Evolutionary conservation across 2,888 invertebrate genomes (phyloP), one percentile per base, ranked within the genome.

Genomic region (Lypha dubia): DNA sequence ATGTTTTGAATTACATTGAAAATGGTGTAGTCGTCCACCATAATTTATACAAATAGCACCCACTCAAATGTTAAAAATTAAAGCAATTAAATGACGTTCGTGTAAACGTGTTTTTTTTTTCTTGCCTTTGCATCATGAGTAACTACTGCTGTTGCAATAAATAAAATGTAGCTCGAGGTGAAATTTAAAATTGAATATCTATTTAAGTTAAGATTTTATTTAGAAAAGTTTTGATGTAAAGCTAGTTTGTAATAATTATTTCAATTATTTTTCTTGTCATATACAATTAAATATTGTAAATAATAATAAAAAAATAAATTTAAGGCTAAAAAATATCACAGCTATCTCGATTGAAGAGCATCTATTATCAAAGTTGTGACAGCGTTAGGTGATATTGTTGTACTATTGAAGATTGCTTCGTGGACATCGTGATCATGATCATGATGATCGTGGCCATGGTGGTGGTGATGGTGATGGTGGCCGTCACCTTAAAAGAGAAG

Each of bases 251-350:
- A 8, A 24, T 7, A 41, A 15, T 41, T 51, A 15, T 49, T 65
- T 32, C 17, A 46, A 11, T 24, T 53, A 15, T 13, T 20, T 13
- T 44, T 44, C 1, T 44, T 44, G 15, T n/a, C 15, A 44, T 44
- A 44, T 15, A 44, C 44, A 44, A 44, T 58, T 58, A 49, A 15
- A 56, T 79, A 20, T 9, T 35, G 28, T 17, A 51, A 51, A 58
- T 17, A 41, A 60, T 32, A 5, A 22, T 4, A 11, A 11, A 11
- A 35, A 58, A 38, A 58, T 68, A 35, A 58, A 38, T 60, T 68
- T 77, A 77, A 60, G 4, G 17, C 24, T 60, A 51, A 35, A 51
- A 35, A 28, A 75, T 83, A 83, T 83, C 79, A 83, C 83, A 83
- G 73, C 56, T 56, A 46, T 56, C 32, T 74, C 67, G 41, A 63